These are phyloP conservation scores for Catocala fraxini DNA, from an alignment of 2,888 invertebrate genomes.

Conservation along the genomic window DNA sequence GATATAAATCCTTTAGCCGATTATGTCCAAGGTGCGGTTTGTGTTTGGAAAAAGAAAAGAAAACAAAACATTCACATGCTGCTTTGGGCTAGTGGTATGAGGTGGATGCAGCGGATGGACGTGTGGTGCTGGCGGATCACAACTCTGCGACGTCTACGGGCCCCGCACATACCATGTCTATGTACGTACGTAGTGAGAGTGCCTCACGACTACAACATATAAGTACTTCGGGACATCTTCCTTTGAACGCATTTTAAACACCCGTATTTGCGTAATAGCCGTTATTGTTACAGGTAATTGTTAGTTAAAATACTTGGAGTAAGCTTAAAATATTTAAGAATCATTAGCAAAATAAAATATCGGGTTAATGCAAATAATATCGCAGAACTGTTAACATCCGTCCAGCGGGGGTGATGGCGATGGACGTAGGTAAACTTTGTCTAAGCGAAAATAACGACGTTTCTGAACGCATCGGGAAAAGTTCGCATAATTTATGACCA, in stretches of 20 bases:
- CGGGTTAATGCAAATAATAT: constrained; percentile 20
- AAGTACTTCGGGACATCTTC: background rate
- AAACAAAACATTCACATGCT: constrained; percentile 89
- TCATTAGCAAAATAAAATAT: constrained; percentile 16
- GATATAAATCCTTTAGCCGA: constrained; percentile 86
- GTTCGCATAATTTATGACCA: constrained; percentile 26
- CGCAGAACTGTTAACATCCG: constrained; percentile 52
- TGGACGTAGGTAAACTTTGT: constrained; percentile 76
- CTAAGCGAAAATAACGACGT: constrained; percentile 66
- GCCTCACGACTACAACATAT: constrained; percentile 15
- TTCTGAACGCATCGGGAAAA: constrained; percentile 75
- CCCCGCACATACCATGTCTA: background rate
- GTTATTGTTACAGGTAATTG: background rate
- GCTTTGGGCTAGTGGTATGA: constrained; percentile 81
- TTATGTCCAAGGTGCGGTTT: constrained; percentile 86
- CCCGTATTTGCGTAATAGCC: background rate
- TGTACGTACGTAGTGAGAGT: constrained; percentile 6
- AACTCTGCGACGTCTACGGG: constrained; percentile 65
- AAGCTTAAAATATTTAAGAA: constrained; percentile 4
- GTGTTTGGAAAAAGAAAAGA: constrained; percentile 87
- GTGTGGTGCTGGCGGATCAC: constrained; percentile 67
- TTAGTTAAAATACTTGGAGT: background rate
- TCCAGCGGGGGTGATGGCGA: constrained; percentile 72
- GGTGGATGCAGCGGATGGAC: constrained; percentile 79
- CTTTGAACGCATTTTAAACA: constrained; percentile 7